phyloP scores from a whole-genome alignment of 2,113 vertebrate genomes.

The Cisticola juncidis region DNA sequence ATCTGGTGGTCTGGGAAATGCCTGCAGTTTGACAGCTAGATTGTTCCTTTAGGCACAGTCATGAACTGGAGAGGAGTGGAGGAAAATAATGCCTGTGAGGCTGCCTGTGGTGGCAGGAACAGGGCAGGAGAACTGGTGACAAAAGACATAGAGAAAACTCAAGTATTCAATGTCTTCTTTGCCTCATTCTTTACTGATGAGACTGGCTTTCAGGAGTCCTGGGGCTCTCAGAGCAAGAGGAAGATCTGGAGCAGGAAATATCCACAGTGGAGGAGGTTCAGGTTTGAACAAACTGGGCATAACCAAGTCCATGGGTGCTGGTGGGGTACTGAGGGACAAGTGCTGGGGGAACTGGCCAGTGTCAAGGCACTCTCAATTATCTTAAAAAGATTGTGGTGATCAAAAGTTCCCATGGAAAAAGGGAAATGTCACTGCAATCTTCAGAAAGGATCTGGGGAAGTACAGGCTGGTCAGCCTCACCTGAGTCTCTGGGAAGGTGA shows the following conservation, averaged over 20 bases:
- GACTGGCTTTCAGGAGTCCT: not conserved
- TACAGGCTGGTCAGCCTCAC: not conserved
- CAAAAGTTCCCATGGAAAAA: not conserved
- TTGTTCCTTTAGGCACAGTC: constrained; percentile 50
- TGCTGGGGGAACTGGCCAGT: not conserved
- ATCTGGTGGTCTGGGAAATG: constrained; percentile 46
- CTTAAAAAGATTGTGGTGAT: not conserved
- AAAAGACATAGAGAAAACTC: not conserved
- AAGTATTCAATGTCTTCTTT: not conserved
- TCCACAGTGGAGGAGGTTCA: not conserved
- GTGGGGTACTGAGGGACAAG: not conserved
- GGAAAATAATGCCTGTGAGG: not conserved
- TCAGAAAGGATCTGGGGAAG: not conserved
- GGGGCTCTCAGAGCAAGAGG: not conserved
- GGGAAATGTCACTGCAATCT: not conserved
- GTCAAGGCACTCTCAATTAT: not conserved
- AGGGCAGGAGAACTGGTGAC: not conserved
- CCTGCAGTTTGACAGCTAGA: constrained; percentile 40
- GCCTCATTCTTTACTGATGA: not conserved
- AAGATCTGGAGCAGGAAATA: not conserved
- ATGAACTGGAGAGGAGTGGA: constrained; percentile 6
- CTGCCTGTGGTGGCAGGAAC: not conserved
- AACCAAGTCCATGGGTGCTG: not conserved
- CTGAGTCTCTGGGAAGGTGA: not conserved
- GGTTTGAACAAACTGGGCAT: not conserved